Conservation (phyloP, 2,113 vertebrate species). For the Sisor rabdophorus region DNA sequence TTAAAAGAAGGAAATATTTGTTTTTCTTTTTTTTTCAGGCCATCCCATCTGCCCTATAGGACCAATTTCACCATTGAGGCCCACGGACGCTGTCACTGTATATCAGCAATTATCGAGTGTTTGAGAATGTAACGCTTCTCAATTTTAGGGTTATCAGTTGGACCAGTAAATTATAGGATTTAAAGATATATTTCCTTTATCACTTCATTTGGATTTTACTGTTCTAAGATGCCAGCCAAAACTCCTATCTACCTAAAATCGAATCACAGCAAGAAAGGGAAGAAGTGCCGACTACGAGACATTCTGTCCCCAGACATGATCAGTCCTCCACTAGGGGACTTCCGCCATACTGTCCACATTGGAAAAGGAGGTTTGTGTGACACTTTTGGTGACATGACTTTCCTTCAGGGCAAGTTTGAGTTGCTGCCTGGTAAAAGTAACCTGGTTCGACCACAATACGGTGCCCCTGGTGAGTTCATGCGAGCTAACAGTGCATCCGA, state of each 20-base stretch:
- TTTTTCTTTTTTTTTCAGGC: slow-evolving; percentile 27
- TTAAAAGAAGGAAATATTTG: not conserved
- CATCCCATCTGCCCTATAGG: not conserved
- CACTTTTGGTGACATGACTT: slow-evolving; percentile 95
- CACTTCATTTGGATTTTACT: slow-evolving; percentile 36
- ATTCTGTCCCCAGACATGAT: slow-evolving; percentile 98
- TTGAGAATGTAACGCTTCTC: slow-evolving; percentile 70
- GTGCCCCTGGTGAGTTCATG: slow-evolving; percentile 79
- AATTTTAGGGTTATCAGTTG: slow-evolving; percentile 16
- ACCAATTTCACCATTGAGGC: slow-evolving; percentile 9
- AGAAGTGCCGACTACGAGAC: slow-evolving; percentile 92
- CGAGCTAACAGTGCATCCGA: slow-evolving; percentile 93
- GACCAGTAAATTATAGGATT: slow-evolving; percentile 22
- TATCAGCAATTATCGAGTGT: slow-evolving; percentile 11
- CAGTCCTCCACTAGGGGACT: slow-evolving; percentile 94
- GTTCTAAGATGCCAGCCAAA: slow-evolving; percentile 86
- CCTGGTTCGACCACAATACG: slow-evolving; percentile 65
- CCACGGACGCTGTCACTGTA: slow-evolving; percentile 46
- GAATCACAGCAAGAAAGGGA: slow-evolving; percentile 90
- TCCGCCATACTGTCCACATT: slow-evolving; percentile 96
- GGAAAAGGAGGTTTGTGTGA: slow-evolving; percentile 90
- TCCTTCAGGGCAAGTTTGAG: slow-evolving; percentile 94
- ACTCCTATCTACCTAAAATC: slow-evolving; percentile 97
- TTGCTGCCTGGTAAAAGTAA: slow-evolving; percentile 85
- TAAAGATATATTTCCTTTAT: slow-evolving; percentile 20